These are phyloP conservation scores for Esox masquinongy DNA, from an alignment of 2,797 vertebrate genomes.

Conservation along the genomic window DNA sequence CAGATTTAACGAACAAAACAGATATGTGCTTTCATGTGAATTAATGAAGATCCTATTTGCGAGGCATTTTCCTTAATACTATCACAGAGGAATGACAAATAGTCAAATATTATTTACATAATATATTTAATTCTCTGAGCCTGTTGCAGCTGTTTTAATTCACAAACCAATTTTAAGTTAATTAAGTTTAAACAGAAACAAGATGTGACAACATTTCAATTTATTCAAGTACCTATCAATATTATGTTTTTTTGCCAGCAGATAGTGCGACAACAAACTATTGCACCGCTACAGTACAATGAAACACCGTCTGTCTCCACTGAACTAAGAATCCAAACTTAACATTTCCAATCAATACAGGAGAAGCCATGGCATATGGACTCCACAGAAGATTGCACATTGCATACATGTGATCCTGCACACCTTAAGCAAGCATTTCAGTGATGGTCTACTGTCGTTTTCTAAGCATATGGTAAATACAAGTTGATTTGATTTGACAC, in stretches of 20 bases:
- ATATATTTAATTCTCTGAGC: slow-evolving; percentile 51
- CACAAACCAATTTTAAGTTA: slow-evolving; percentile 72
- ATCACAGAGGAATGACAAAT: slow-evolving; percentile 49
- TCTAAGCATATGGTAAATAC: no score
- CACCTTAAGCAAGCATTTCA: no score
- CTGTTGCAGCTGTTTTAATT: slow-evolving; percentile 50
- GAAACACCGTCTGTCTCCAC: background rate
- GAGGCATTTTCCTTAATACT: slow-evolving; percentile 7
- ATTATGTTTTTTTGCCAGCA: slow-evolving; percentile 35
- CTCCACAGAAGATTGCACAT: background rate
- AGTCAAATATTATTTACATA: background rate
- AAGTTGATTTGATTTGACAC: background rate
- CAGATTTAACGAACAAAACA: slow-evolving; percentile 12
- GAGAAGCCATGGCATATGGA: background rate
- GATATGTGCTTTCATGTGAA: background rate
- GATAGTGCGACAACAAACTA: background rate
- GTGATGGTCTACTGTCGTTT: no score
- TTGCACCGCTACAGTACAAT: background rate
- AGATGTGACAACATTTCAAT: slow-evolving; percentile 41
- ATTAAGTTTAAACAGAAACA: slow-evolving; percentile 56
- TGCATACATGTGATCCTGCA: slow-evolving; percentile 21
- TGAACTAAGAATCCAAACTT: background rate
- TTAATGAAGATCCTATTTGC: background rate
- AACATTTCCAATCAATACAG: background rate
- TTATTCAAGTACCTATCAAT: slow-evolving; percentile 55